A percentile compares a stretch with the other conserved stretches of the same genome.
Evolutionary conservation across 2,888 invertebrate species (phyloP).

Genomic region (Hymenopus coronatus): DNA sequence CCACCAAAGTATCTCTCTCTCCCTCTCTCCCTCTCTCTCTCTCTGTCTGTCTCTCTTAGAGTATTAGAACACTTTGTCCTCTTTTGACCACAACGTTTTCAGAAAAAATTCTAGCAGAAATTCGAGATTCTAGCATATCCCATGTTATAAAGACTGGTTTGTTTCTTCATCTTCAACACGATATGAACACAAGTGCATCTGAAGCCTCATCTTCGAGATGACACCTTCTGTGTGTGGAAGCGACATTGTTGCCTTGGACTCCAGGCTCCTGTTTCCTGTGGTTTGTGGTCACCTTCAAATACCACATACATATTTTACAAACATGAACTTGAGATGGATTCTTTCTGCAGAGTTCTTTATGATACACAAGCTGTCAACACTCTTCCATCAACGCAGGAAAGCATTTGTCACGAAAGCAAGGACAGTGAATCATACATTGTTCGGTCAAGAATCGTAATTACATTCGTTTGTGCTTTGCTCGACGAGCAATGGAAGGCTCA

Average conservation of each 20-base stretch:
- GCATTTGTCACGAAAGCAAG: not conserved
- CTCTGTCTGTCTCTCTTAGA: no score
- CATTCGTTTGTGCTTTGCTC: no score
- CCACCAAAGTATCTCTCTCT: no score
- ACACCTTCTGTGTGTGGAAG: not conserved
- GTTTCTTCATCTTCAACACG: not conserved
- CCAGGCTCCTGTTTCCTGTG: not conserved
- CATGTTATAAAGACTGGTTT: not conserved
- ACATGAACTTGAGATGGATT: not conserved
- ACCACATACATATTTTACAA: not conserved
- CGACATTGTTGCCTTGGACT: not conserved
- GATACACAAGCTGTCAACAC: not conserved
- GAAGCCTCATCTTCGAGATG: not conserved
- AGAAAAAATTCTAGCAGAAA: no score
- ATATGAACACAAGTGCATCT: not conserved
- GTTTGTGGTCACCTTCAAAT: not conserved
- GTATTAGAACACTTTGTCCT: no score
- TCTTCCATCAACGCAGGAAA: not conserved
- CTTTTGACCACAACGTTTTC: no score
- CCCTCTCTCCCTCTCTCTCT: no score
- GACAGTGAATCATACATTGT: not conserved
- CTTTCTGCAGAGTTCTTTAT: not conserved
- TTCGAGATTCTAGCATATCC: no score
- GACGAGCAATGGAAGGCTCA: no score
- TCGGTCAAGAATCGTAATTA: no score